Evolutionary conservation across 2,113 vertebrate species (phyloP).

Genomic region (Neolamprologus kungweensis): DNA sequence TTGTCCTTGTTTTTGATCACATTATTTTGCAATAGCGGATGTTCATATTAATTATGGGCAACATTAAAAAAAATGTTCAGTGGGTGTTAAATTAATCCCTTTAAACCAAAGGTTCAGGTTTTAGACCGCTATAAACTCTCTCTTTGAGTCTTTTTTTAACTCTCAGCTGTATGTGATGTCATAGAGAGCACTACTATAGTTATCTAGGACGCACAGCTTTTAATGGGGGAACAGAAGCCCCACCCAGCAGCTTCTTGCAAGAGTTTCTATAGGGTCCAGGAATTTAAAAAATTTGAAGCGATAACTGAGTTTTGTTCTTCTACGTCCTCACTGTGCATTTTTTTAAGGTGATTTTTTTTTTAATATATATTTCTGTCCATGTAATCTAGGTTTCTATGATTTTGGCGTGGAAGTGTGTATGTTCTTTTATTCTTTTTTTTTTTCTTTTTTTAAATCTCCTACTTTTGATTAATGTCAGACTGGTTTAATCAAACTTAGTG

Average conservation of each 20-base stretch:
- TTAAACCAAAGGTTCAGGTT: neutral
- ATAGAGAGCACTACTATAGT: neutral
- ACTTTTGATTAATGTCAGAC: neutral
- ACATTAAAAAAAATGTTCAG: accelerated
- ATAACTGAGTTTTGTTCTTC: neutral
- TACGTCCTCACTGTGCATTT: neutral
- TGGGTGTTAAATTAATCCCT: neutral
- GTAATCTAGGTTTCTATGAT: neutral
- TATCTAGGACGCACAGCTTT: neutral
- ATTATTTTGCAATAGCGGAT: neutral
- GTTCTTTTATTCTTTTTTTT: neutral
- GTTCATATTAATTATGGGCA: neutral
- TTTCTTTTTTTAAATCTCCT: neutral
- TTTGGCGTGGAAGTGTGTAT: neutral
- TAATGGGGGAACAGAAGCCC: neutral
- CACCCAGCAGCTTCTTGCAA: neutral
- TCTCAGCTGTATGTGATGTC: neutral
- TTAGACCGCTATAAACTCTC: neutral
- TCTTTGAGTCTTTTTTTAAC: neutral
- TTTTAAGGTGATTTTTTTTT: neutral
- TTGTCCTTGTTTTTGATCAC: neutral
- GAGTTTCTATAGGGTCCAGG: neutral
- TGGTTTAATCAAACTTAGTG: neutral
- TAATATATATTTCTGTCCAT: neutral
- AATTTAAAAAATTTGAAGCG: neutral